Conservation (phyloP, 1,140 invertebrate species). For the Bombus confusus region DNA sequence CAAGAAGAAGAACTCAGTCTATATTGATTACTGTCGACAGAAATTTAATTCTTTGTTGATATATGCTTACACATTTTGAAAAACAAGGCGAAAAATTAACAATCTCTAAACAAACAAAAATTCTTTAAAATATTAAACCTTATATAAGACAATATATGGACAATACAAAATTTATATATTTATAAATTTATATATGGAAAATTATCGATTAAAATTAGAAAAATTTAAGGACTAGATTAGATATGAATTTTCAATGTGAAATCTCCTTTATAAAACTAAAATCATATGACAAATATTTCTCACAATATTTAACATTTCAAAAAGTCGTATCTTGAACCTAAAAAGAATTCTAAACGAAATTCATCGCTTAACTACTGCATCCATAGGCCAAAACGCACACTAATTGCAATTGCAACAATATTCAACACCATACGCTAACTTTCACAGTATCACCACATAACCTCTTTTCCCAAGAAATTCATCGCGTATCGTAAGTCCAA, state of each 20-base stretch:
- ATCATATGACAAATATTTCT: no score
- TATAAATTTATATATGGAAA: not conserved
- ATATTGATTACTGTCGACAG: not conserved
- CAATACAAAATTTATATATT: not conserved
- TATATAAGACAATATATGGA: no score
- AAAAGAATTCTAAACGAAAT: not conserved
- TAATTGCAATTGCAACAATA: not conserved
- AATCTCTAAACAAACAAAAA: not conserved
- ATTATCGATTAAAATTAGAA: not conserved
- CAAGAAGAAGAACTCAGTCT: not conserved
- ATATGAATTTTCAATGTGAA: not conserved
- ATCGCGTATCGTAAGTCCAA: not conserved
- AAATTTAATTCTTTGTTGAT: not conserved
- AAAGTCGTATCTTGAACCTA: not conserved
- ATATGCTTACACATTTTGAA: not conserved
- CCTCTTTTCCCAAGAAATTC: not conserved
- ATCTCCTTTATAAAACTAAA: no score
- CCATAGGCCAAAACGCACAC: no score
- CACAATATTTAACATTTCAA: no score
- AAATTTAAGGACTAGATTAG: not conserved
- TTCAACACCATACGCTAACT: not conserved
- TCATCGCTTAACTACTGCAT: no score
- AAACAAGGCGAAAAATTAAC: not conserved
- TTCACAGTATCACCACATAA: not conserved
- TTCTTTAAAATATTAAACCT: not conserved